A percentile compares a stretch with the other conserved stretches of the same genome.
phyloP scores from a whole-genome alignment of 2,888 invertebrate species.

The Caenorhabditis angaria region DNA sequence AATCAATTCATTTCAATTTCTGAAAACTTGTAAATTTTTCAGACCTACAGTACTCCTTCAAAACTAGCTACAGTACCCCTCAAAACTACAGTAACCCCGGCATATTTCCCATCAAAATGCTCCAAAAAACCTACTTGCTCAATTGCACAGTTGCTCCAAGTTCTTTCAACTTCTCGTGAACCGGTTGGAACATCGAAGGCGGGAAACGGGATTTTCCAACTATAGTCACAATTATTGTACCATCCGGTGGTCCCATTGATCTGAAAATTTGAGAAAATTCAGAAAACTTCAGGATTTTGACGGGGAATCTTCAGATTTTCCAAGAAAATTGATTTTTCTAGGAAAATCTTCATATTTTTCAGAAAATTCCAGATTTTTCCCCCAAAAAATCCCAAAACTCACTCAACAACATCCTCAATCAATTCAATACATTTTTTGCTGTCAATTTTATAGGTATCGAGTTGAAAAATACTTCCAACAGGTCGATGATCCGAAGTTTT shows the following conservation, averaged over 20 bases:
- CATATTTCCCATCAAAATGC: too few relatives aligned
- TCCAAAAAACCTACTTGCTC: too few relatives aligned
- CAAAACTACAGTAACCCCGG: too few relatives aligned
- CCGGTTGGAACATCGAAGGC: slow-evolving; percentile 43
- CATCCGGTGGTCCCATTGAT: slow-evolving; percentile 89
- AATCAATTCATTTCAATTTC: slow-evolving; percentile 10
- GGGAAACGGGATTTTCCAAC: slow-evolving; percentile 59
- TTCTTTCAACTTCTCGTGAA: slow-evolving; percentile 65
- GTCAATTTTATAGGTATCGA: slow-evolving; percentile 86
- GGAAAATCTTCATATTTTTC: too few relatives aligned
- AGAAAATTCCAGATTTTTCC: background rate
- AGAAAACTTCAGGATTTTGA: too few relatives aligned
- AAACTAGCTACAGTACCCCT: too few relatives aligned
- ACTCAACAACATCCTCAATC: slow-evolving; percentile 78
- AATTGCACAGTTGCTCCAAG: slow-evolving; percentile 59
- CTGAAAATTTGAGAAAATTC: slow-evolving; percentile 47
- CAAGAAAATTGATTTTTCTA: too few relatives aligned
- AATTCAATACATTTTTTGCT: slow-evolving; percentile 82
- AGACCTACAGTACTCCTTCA: too few relatives aligned
- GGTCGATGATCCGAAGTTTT: slow-evolving; percentile 79
- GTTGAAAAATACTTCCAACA: slow-evolving; percentile 88
- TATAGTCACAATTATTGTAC: slow-evolving; percentile 83
- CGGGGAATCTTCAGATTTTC: background rate
- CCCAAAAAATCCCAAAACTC: background rate
- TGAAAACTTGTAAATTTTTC: too few relatives aligned